Evolutionary conservation across 1,140 invertebrate genomes (phyloP).

Genomic region (Triops longicaudatus): DNA sequence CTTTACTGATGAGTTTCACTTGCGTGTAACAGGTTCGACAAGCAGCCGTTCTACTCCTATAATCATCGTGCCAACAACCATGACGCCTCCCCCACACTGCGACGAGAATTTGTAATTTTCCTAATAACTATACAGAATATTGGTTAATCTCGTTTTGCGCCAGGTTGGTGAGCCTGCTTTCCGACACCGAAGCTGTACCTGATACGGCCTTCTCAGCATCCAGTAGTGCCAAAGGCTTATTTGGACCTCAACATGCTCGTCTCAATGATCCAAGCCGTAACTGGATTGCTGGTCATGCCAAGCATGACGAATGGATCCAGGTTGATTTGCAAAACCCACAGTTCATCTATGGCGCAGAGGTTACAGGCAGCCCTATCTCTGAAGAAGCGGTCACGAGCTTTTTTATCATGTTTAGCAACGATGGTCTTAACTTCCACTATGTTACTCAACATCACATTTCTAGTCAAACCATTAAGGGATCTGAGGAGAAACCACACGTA

Average conservation of each 20-base stretch:
- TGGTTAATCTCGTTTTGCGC: neutral
- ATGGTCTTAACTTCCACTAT: conserved; percentile 50
- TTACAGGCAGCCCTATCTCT: conserved; percentile 52
- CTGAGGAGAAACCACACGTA: neutral
- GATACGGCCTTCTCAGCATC: conserved; percentile 52
- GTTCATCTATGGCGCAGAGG: conserved; percentile 59
- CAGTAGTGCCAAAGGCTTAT: conserved; percentile 42
- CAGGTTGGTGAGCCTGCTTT: conserved; percentile 44
- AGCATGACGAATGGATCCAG: conserved; percentile 58
- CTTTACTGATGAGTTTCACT: neutral
- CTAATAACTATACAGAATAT: neutral
- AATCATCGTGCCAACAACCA: conserved; percentile 41
- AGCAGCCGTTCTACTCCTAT: conserved; percentile 30
- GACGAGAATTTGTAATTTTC: conserved; percentile 39
- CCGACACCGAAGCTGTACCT: conserved; percentile 44
- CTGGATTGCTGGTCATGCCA: conserved; percentile 52
- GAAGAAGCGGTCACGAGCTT: conserved; percentile 68
- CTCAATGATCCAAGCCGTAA: conserved; percentile 35
- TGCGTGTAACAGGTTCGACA: neutral
- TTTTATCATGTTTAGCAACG: conserved; percentile 56
- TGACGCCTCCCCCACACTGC: conserved; percentile 46
- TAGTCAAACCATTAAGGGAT: neutral
- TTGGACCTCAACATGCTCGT: conserved; percentile 44
- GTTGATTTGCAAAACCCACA: conserved; percentile 52
- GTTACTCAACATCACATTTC: conserved; percentile 38